phyloP scores from a whole-genome alignment of 2,113 vertebrate genomes.

The Dicerorhinus sumatrensis region DNA sequence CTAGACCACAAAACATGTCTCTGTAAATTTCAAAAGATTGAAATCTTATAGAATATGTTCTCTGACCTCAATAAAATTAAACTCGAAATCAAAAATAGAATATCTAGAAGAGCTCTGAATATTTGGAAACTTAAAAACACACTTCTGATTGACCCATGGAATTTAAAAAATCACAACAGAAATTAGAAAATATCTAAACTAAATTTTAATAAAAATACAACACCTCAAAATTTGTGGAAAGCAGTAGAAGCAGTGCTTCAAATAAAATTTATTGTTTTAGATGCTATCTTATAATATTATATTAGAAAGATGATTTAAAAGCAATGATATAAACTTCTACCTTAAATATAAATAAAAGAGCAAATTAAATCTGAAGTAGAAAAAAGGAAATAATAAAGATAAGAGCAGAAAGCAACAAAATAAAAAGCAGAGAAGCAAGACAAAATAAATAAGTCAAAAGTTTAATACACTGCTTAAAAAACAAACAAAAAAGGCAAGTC shows the following conservation, averaged over 20 bases:
- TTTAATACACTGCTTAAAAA: neutral
- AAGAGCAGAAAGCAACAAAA: neutral
- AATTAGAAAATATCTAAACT: neutral
- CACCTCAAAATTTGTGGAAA: neutral
- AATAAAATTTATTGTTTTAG: neutral
- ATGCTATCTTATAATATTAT: neutral
- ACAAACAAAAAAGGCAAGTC: neutral
- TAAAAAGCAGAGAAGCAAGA: neutral
- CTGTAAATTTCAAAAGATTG: neutral
- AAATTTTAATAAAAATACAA: slow-evolving; percentile 7
- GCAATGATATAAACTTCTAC: neutral
- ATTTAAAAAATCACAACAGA: neutral
- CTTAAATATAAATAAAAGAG: neutral
- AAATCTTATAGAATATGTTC: neutral
- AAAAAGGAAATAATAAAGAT: neutral
- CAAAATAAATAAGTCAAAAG: slow-evolving; percentile 19
- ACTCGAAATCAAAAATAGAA: neutral
- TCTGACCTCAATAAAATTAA: neutral
- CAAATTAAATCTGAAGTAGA: neutral
- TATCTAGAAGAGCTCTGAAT: neutral
- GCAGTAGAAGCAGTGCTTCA: neutral
- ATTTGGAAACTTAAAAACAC: neutral
- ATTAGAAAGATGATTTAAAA: neutral
- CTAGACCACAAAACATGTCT: neutral
- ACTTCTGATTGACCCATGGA: neutral